Percentiles rank a stretch among this genome's conserved stretches.
phyloP scores from a whole-genome alignment of 2,113 vertebrate genomes.

The Neoarius graeffei region DNA sequence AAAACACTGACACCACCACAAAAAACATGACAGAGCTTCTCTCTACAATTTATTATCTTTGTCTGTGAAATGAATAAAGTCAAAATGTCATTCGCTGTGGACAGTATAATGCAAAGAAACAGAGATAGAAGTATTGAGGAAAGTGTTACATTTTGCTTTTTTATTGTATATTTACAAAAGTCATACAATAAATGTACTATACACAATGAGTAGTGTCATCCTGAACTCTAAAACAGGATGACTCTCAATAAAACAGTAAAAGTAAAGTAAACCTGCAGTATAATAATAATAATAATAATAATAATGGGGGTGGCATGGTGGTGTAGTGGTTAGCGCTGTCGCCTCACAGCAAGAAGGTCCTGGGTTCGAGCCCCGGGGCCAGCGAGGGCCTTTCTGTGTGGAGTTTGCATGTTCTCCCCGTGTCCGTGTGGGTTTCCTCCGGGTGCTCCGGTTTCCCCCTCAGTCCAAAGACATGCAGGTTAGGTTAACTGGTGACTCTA shows the following conservation, averaged over 20 bases:
- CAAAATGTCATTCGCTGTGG: neutral
- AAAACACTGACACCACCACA: neutral
- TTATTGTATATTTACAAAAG: neutral
- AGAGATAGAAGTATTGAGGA: neutral
- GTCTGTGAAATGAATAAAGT: neutral
- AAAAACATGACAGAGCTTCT: neutral
- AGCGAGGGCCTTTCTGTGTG: no score
- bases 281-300: no score
- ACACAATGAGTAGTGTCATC: neutral
- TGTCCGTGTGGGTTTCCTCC: no score
- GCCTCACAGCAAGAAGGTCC: no score
- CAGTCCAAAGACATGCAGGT: no score
- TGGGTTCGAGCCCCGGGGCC: no score
- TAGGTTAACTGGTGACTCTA: no score
- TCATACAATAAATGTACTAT: neutral
- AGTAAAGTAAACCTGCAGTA: neutral
- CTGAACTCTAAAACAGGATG: neutral
- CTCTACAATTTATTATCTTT: neutral
- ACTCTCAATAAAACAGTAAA: neutral
- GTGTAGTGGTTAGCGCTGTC: no score
- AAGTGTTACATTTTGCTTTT: neutral
- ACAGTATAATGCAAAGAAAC: neutral
- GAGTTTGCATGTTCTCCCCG: no score
- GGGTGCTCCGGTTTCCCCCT: no score
- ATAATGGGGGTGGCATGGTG: no score